phyloP scores from a whole-genome alignment of 2,113 vertebrate species.

The Zapus hudsonius region DNA sequence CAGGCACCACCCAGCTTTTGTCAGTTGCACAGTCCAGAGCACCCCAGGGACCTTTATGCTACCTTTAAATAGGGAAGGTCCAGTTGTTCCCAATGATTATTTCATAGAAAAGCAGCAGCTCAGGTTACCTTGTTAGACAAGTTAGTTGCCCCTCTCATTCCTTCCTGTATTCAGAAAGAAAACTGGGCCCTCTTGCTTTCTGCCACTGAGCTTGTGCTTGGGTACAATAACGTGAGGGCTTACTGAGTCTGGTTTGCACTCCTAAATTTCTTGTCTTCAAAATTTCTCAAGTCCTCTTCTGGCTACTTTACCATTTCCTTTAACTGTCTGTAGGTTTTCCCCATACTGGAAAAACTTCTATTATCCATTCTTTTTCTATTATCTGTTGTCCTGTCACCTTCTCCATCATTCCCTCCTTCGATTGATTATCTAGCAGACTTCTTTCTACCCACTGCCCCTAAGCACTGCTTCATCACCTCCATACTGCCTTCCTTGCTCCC shows the following conservation, averaged over 20 bases:
- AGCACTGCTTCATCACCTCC: neutral
- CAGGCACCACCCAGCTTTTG: neutral
- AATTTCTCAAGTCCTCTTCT: neutral
- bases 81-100: conserved; percentile 34
- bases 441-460: neutral
- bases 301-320: neutral
- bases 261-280: neutral
- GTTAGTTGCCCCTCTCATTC: conserved; percentile 44
- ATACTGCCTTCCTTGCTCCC: neutral
- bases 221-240: neutral
- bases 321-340: neutral
- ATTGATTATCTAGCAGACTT: neutral
- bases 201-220: neutral
- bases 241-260: neutral
- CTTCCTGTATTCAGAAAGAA: conserved; percentile 14
- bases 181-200: neutral
- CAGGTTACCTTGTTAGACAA: conserved; percentile 65
- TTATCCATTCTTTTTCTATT: neutral
- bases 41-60: conserved; percentile 45
- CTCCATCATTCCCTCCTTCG: neutral
- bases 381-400: neutral
- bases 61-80: conserved; percentile 59
- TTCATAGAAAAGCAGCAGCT: conserved; percentile 67
- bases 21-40: neutral
- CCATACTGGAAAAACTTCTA: too few relatives aligned